These are phyloP conservation scores for Tyrannus savana DNA, from an alignment of 2,113 vertebrate genomes.

Conservation along the genomic window DNA sequence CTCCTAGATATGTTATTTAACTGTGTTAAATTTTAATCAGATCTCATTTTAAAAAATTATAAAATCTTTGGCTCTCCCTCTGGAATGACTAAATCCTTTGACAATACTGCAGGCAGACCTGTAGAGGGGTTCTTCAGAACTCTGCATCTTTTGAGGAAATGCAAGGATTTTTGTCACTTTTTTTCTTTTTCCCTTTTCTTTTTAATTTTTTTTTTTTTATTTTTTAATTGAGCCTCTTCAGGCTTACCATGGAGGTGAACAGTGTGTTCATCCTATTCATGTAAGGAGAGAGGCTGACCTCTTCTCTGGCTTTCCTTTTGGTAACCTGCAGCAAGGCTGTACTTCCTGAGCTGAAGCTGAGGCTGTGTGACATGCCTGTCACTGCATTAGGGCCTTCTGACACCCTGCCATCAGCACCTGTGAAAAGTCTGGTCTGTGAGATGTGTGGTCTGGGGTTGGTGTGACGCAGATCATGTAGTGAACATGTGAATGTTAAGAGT, in stretches of 20 bases:
- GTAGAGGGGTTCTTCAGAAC: neutral
- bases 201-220: neutral
- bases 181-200: neutral
- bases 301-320: neutral
- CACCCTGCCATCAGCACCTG: neutral
- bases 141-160: neutral
- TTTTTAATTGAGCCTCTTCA: neutral
- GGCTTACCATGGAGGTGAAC: neutral
- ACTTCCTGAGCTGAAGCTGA: neutral
- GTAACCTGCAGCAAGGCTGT: neutral
- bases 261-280: neutral
- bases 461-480: neutral
- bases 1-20: conserved; percentile 45
- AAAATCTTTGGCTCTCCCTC: neutral
- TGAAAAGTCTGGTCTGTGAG: neutral
- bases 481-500: neutral
- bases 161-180: neutral
- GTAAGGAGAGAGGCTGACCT: neutral
- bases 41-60: neutral
- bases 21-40: conserved; percentile 54
- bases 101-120: neutral
- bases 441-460: neutral
- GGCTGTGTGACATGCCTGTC: neutral
- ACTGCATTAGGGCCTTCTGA: neutral
- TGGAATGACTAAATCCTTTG: neutral